Evolutionary conservation across 2,113 vertebrate species (phyloP).

Genomic region (Apistogramma diplotaenia): DNA sequence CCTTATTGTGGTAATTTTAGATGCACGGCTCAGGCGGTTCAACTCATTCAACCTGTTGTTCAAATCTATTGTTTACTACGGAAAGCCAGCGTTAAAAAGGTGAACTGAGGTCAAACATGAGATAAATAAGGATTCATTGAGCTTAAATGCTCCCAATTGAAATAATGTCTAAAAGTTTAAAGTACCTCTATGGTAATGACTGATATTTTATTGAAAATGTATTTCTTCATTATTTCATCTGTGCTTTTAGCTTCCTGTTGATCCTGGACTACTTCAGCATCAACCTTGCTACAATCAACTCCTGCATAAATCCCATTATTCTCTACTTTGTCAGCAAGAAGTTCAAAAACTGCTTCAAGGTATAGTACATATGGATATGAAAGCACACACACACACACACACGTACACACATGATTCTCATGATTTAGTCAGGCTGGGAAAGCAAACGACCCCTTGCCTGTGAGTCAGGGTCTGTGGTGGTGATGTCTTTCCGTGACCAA

Average conservation of each 20-base stretch:
- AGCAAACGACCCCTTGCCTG: slow-evolving; percentile 20
- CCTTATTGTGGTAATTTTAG: too few relatives aligned
- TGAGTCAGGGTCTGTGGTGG: slow-evolving; percentile 16
- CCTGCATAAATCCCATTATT: slow-evolving; percentile 98
- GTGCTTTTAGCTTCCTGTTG: slow-evolving; percentile 86
- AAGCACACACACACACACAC: neutral
- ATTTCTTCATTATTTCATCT: neutral
- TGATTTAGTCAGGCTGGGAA: slow-evolving; percentile 14
- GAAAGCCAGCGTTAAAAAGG: too few relatives aligned
- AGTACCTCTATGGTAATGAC: neutral
- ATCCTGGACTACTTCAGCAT: slow-evolving; percentile 89
- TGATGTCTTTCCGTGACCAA: slow-evolving; percentile 42
- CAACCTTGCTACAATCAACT: slow-evolving; percentile 94
- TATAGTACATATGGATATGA: slow-evolving; percentile 61
- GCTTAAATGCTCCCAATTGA: too few relatives aligned
- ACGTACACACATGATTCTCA: neutral
- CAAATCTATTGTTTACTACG: too few relatives aligned
- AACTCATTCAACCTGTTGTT: too few relatives aligned
- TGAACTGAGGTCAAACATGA: too few relatives aligned
- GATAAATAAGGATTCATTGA: too few relatives aligned
- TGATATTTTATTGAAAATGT: neutral
- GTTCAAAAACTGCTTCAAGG: slow-evolving; percentile 99
- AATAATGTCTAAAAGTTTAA: too few relatives aligned
- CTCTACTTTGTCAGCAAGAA: slow-evolving; percentile 99
- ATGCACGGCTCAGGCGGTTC: too few relatives aligned